A percentile compares a stretch with the other conserved stretches of the same genome.
Evolutionary conservation across 1,140 invertebrate species (phyloP).

Genomic region (Zaprionus africanus): DNA sequence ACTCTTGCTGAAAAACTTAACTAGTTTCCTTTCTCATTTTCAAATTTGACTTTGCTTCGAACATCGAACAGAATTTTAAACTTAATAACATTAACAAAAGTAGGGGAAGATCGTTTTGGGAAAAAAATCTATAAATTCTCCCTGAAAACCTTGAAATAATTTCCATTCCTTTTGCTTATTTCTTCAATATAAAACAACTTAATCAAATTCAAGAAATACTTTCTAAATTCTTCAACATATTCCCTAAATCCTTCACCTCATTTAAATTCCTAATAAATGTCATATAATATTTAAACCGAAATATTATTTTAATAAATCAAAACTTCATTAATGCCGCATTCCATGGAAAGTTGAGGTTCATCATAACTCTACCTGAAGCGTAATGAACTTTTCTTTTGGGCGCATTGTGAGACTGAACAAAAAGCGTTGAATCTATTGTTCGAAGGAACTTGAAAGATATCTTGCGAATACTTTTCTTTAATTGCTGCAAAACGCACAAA

Average conservation of each 20-base stretch:
- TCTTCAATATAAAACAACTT: background rate
- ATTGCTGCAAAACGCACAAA: slow-evolving; percentile 62
- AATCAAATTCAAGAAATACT: no score
- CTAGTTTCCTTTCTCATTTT: no score
- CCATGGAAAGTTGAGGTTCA: background rate
- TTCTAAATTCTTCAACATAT: background rate
- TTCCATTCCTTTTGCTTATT: background rate
- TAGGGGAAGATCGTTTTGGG: background rate
- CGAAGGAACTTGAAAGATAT: slow-evolving; percentile 34
- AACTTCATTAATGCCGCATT: background rate
- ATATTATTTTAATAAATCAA: background rate
- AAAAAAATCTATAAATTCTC: background rate
- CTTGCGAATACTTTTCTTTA: slow-evolving; percentile 37
- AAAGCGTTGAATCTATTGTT: slow-evolving; percentile 33
- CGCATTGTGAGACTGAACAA: background rate
- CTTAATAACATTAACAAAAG: no score
- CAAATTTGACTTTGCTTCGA: no score
- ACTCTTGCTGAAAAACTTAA: no score
- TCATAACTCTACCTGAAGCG: slow-evolving; percentile 14
- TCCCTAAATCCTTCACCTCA: background rate
- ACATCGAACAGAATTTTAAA: no score
- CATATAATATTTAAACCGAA: background rate
- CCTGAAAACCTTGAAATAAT: background rate
- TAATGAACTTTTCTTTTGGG: slow-evolving; percentile 30
- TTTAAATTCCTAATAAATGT: background rate